Evolutionary conservation across 2,888 invertebrate species (phyloP).

Genomic region (Dinocampus coccinellae): DNA sequence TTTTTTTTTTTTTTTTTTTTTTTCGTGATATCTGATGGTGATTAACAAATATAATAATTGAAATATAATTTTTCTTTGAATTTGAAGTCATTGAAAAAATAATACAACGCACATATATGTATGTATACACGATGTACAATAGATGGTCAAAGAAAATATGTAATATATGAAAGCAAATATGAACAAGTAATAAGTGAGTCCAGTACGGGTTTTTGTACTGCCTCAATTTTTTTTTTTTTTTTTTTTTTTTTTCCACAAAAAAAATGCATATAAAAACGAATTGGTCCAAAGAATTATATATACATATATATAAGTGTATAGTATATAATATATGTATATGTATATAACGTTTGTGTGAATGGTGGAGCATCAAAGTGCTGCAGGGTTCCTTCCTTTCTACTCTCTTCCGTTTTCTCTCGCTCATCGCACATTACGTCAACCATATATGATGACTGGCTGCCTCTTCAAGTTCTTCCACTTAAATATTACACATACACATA

Average conservation of each 20-base stretch:
- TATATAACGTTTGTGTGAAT: background rate
- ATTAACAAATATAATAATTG: no score
- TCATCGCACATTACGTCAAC: background rate
- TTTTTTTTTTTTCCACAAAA: background rate
- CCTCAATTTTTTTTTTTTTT: no score
- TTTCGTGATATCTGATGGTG: no score
- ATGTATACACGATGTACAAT: background rate
- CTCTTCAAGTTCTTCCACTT: conserved; percentile 32
- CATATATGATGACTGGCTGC: conserved; percentile 18
- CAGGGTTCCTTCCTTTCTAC: background rate
- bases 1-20: no score
- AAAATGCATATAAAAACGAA: background rate
- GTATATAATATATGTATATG: no score
- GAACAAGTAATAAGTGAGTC: conserved; percentile 29
- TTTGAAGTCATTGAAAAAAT: no score
- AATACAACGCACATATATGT: background rate
- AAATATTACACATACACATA: no score
- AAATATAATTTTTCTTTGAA: no score
- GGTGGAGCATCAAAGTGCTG: conserved; percentile 24
- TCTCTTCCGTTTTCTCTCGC: conserved; percentile 11
- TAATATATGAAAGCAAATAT: conserved; percentile 20
- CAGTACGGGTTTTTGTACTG: conserved; percentile 16
- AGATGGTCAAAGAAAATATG: no score
- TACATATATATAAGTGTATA: background rate
- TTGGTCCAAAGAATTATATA: background rate